Conservation (phyloP, 2,113 vertebrate genomes). For the cat (Felis catus) region F.catus_Fca126_mat1.0 CM031428.1:32533001-32533500, state of each 20-base stretch:
- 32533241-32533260: neutral
- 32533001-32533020: neutral
- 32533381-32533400: neutral
- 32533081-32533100: neutral
- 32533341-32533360: neutral
- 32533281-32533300: neutral
- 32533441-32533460: neutral
- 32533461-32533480: neutral
- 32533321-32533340: neutral
- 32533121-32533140: neutral
- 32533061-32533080: fast-evolving
- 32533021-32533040: neutral
- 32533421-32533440: neutral
- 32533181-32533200: neutral
- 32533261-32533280: neutral
- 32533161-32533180: neutral
- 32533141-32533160: neutral
- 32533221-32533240: neutral
- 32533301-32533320: neutral
- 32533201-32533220: neutral
- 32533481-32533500: neutral
- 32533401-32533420: neutral
- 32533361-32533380: neutral
- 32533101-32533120: neutral
- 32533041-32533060: neutral